Conservation (phyloP, 2,888 invertebrate genomes). For the Chirona hameri region DNA sequence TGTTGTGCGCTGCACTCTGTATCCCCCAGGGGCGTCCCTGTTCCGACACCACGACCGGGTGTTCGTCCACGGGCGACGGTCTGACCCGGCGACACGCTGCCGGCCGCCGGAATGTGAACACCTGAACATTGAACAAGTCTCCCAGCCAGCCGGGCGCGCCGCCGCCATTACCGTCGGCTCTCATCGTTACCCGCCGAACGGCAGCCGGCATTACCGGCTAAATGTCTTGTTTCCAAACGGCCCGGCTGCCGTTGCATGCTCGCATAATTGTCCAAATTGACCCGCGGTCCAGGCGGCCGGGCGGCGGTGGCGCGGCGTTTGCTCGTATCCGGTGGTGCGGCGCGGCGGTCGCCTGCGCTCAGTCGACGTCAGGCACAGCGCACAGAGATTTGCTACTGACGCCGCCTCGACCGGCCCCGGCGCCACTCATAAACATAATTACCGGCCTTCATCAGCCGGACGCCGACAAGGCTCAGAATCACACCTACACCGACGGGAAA, state of each 20-base stretch:
- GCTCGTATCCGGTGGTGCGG: neutral
- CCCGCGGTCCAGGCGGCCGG: neutral
- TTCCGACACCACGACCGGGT: too few relatives aligned
- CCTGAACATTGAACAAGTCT: neutral
- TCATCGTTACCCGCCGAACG: neutral
- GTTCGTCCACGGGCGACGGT: too few relatives aligned
- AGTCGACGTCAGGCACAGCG: neutral
- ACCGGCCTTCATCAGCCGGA: neutral
- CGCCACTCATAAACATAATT: constrained; percentile 23
- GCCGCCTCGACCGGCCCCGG: neutral
- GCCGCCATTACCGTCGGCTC: neutral
- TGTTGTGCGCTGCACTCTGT: too few relatives aligned
- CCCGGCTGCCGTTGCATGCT: neutral
- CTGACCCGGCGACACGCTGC: too few relatives aligned
- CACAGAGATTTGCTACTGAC: neutral
- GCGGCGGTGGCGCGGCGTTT: neutral
- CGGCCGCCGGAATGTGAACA: neutral
- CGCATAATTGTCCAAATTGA: neutral
- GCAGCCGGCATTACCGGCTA: neutral
- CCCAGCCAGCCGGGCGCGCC: neutral
- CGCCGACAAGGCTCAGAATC: constrained; percentile 5
- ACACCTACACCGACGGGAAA: neutral
- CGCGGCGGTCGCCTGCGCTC: neutral
- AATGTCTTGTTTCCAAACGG: constrained; percentile 24
- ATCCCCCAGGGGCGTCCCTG: too few relatives aligned